Conservation (phyloP, 2,888 invertebrate species). For the Tiliacea citrago region DNA sequence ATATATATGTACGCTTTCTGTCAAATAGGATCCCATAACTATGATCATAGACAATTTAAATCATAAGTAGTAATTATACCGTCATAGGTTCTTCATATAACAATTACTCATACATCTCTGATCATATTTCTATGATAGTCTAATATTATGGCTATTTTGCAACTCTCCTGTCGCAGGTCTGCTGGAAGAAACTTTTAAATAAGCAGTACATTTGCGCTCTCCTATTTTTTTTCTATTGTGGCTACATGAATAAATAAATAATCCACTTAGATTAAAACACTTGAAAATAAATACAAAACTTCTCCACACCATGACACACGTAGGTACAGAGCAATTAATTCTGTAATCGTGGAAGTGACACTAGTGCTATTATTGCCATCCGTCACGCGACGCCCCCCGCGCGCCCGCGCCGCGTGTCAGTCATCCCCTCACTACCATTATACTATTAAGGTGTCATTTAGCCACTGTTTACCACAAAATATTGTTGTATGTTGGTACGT, state of each 20-base stretch:
- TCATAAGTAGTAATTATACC: no score
- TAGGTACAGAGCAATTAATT: slow-evolving; percentile 44
- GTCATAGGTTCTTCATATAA: no score
- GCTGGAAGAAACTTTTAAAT: background rate
- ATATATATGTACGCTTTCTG: no score
- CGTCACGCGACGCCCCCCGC: slow-evolving; percentile 49
- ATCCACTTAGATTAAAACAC: background rate
- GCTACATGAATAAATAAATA: background rate
- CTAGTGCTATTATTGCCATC: slow-evolving; percentile 6
- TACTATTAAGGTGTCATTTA: slow-evolving; percentile 45
- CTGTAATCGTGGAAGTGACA: slow-evolving; percentile 44
- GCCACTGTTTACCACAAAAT: slow-evolving; percentile 31
- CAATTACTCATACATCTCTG: background rate
- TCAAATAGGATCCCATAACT: no score
- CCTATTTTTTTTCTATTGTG: background rate
- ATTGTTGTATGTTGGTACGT: background rate
- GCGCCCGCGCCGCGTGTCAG: slow-evolving; percentile 47
- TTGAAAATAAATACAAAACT: slow-evolving; percentile 13
- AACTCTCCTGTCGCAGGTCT: background rate
- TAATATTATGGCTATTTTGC: no score
- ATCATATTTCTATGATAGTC: background rate
- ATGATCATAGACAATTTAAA: no score
- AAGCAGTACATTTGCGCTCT: background rate
- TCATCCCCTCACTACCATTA: slow-evolving; percentile 49
- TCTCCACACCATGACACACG: slow-evolving; percentile 24